Evolutionary conservation across 2,888 invertebrate genomes (phyloP).

Genomic region (Volucella inflata): DNA sequence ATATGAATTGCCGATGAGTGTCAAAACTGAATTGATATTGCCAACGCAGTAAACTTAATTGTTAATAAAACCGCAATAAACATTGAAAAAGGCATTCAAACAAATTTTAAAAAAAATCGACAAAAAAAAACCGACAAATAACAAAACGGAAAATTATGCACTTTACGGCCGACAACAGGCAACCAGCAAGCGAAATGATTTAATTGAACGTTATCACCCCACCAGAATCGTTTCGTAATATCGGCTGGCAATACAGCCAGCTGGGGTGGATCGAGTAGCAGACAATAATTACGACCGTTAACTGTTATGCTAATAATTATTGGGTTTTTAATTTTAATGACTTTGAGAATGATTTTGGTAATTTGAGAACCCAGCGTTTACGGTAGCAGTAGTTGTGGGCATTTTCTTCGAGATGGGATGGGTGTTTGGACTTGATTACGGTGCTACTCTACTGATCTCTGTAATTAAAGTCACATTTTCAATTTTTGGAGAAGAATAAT

Average conservation of each 20-base stretch:
- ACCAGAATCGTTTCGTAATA: too few relatives aligned
- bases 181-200: slow-evolving; percentile 8
- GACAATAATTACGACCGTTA: slow-evolving; percentile 11
- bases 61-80: slow-evolving; percentile 53
- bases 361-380: neutral
- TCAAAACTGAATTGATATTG: slow-evolving; percentile 37
- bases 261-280: slow-evolving; percentile 23
- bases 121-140: neutral
- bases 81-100: slow-evolving; percentile 26
- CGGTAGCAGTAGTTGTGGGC: slow-evolving; percentile 12
- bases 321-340: slow-evolving; percentile 2
- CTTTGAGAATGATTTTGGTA: slow-evolving; percentile 20
- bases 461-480: too few relatives aligned
- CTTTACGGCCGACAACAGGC: neutral
- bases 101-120: slow-evolving; percentile 11
- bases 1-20: slow-evolving; percentile 27
- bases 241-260: neutral
- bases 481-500: too few relatives aligned
- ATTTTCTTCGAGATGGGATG: neutral
- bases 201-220: neutral
- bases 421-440: too few relatives aligned
- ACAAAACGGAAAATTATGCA: too few relatives aligned
- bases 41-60: slow-evolving; percentile 51
- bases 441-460: too few relatives aligned
- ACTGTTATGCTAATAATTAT: slow-evolving; percentile 22